These are phyloP conservation scores for Atherinomorus stipes DNA, from an alignment of 2,113 vertebrate species.

Conservation along the genomic window DNA sequence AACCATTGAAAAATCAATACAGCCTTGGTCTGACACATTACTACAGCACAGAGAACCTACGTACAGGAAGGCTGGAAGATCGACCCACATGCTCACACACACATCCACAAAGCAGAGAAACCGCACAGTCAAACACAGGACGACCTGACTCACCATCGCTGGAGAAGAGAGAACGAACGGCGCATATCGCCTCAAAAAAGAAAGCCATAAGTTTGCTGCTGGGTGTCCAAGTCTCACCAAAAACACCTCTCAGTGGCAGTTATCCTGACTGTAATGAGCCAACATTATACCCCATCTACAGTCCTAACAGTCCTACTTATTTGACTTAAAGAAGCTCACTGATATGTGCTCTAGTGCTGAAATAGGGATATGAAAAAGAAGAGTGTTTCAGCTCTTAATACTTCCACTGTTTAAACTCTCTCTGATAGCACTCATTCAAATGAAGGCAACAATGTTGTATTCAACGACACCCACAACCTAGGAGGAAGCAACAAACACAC, in stretches of 20 bases:
- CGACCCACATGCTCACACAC: not conserved
- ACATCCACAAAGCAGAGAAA: not conserved
- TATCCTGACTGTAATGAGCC: not conserved
- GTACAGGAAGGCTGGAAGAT: not conserved
- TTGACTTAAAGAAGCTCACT: not conserved
- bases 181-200: slow-evolving; percentile 73
- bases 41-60: not conserved
- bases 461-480: slow-evolving; percentile 5
- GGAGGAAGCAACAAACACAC: slow-evolving; percentile 30
- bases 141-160: slow-evolving; percentile 50
- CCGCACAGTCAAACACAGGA: not conserved
- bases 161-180: slow-evolving; percentile 67
- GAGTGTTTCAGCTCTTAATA: not conserved
- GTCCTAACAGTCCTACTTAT: not conserved
- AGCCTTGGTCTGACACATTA: not conserved
- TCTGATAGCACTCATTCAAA: slow-evolving; percentile 35
- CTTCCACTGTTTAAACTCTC: slow-evolving; percentile 16
- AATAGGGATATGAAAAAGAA: not conserved
- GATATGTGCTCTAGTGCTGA: not conserved
- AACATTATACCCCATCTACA: not conserved
- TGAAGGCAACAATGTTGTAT: slow-evolving; percentile 22
- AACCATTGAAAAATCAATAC: slow-evolving; percentile 47
- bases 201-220: slow-evolving; percentile 64
- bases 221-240: not conserved
- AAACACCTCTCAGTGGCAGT: slow-evolving; percentile 14